Base-by-base conservation (phyloP, 2,113 vertebrate species). In the Vombatus ursinus region DNA sequence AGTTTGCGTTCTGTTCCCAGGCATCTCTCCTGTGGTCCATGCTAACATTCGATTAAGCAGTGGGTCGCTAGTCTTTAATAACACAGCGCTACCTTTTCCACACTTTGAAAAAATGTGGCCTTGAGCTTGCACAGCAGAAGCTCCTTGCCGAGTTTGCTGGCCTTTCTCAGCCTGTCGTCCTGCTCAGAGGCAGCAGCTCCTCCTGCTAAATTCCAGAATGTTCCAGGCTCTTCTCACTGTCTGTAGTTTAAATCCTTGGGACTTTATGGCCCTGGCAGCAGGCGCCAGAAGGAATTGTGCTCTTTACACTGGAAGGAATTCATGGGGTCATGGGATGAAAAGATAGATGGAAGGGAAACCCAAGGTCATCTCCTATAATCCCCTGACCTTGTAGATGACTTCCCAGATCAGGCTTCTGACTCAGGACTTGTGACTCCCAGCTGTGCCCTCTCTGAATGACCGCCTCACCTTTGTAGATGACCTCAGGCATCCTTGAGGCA, bases 81-180 rank as follows among this genome's bases (percentile, higher is more conserved):
- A 26, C 25, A 25, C 47, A 28, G 48, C 14, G 48, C 89, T 50
- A 12, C 47, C 89, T 90, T 31, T 24, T 2, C 89, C 12, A 7
- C 47, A 7, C n/a, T 28, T 90, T 90, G 25, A 7, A 49, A n/a
- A 77, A 84, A 4, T 16, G 24, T 10, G 22, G 25, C 48, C 89
- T 50, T 90, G 48, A 50, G 50, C 9, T 90, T 49, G 12, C 47
- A 2, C 14, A 28, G 8, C 12, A 31, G 49, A 31, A 90, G 44
- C 28, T n/a, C 16, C 8, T 0, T 11, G 0, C 4, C 26, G 22
- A 28, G 14, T 24, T 0, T 37, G 22, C 37, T 94, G 57, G 10
- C 90, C 90, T 89, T 49, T 52, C 91, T 24, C 10, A 3, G 23
- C 52, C 37, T 22, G 37, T n/a, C 3, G 37, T 22, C 61, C 61